phyloP scores from a whole-genome alignment of 2,888 invertebrate genomes.

The Punctoribates punctum region DNA sequence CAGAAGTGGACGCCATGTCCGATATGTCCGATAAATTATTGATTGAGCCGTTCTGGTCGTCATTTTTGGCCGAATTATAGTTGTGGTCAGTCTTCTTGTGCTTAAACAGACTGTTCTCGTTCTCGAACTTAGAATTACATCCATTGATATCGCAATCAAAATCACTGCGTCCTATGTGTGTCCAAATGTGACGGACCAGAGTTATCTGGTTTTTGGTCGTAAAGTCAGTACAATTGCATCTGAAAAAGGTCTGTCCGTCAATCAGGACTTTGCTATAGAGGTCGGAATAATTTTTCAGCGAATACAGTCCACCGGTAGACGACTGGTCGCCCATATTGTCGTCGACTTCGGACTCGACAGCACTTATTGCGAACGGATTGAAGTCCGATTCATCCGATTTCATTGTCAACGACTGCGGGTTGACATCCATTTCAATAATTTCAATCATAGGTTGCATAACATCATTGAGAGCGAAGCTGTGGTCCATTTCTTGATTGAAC shows the following conservation, averaged over 20 bases:
- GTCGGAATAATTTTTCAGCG: slow-evolving; percentile 36
- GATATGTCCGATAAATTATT: neutral
- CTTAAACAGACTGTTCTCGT: slow-evolving; percentile 37
- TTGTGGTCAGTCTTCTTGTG: slow-evolving; percentile 38
- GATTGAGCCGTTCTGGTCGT: neutral
- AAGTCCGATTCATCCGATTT: neutral
- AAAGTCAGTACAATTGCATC: slow-evolving; percentile 37
- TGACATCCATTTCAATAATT: slow-evolving; percentile 27
- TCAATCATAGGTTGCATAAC: slow-evolving; percentile 9
- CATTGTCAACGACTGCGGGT: neutral
- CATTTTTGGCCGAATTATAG: neutral
- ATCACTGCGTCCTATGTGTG: slow-evolving; percentile 23
- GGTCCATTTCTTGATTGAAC: neutral
- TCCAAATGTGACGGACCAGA: slow-evolving; percentile 39
- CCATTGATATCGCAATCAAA: slow-evolving; percentile 33
- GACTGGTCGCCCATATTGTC: neutral
- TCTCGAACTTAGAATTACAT: slow-evolving; percentile 37
- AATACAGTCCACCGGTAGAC: slow-evolving; percentile 37
- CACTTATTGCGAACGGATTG: neutral
- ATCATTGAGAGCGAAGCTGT: neutral
- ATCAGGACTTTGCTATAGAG: slow-evolving; percentile 24
- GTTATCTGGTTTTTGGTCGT: slow-evolving; percentile 39
- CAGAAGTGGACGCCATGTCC: neutral
- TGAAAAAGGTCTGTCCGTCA: slow-evolving; percentile 15
- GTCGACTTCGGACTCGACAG: neutral